Evolutionary conservation across 2,888 invertebrate genomes (phyloP), one percentile per base, ranked within the genome.

Genomic region (Platynereis dumerilii): DNA sequence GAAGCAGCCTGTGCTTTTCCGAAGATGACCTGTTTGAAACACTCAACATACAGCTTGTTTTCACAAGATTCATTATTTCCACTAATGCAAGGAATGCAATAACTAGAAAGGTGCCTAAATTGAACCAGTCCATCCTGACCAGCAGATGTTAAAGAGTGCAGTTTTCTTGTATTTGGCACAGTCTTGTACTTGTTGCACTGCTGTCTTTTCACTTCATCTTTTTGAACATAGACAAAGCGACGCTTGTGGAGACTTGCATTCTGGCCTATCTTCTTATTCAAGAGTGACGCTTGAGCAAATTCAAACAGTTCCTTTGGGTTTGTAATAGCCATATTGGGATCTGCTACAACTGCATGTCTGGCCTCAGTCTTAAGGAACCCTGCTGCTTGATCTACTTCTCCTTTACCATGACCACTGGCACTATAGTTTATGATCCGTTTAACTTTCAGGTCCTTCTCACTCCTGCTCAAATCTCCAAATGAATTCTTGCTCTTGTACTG

Each of bases 351-450:
- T 26, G 56, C 56, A 22, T 24, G 22, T 55, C 56, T 55, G 22
- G 56, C 56, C 27, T 2, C 26, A 24, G 56, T 55, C 27, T 55
- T 55, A 24, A 55, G 27, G 17, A 10, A 55, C 7, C 56, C 56
- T 5, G 56, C 56, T 10, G 56, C 56, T 7, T 22, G 27, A 17
- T 55, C 56, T 10, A 55, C 56, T 24, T 55, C 56, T 5, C 56
- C 56, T 24, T 55, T 55, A 10, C 56, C 56, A 55, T 55, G 56
- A 7, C 56, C 56, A 55, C 24, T 7, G 5, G 24, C 56, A 24
- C 24, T 26, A 27, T 55, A 55, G 27, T 27, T 55, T 7, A 22
- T n/a, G 17, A 55, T 27, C 2, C 5, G 7, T 7, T 7, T 7
- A 7, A 55, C 26, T 55, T 24, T 7, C 26, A 55, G 27, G 56